Base-by-base conservation (phyloP, 2,888 invertebrate genomes). In the Galerucella calmariensis region DNA sequence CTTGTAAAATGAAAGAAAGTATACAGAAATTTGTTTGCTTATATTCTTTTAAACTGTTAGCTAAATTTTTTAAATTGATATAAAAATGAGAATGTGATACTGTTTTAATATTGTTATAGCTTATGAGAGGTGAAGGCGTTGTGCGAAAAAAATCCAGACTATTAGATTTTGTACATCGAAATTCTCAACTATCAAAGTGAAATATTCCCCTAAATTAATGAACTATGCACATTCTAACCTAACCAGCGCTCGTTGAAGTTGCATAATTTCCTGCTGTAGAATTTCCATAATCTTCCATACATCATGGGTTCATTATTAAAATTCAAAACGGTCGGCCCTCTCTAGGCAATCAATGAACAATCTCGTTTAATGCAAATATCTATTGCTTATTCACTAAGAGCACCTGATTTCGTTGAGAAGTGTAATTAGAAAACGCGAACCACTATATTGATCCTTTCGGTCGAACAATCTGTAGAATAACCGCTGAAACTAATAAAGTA, bases 341-440 rank as follows among this genome's bases (percentile, higher is more conserved):
- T 65, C 46, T 65, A 24, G 20, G 46, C 63, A 65, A 65, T 65
- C 46, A 65, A 65, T 14, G 46, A 65, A 20, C 16, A 65, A 48
- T 65, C 63, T 44, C 20, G 63, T 65, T 44, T 12, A 46, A 46
- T 46, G n/a, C 44, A 20, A 44, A 41, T 65, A 44, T 65, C 63
- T 6, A 65, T 65, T 65, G 46, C 63, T 65, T 65, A 65, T 65
- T 65, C 63, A 20, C 44, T 12, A 14, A 48, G 46, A 65, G 20
- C 44, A 46, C 16, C 20, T 5, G 63, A 65, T 48, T 65, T 65
- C 63, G 46, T 65, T 65, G 63, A 46, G 46, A 46, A 46, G 27
- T 46, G 63, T 65, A 48, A 65, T 65, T 65, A 65, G 46, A 65
- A 65, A 46, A 65, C 63, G 63, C 46, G 63, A 46, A 65, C 41